Conservation (phyloP, 1,140 invertebrate species). For the Zaprionus gabonicus region DNA sequence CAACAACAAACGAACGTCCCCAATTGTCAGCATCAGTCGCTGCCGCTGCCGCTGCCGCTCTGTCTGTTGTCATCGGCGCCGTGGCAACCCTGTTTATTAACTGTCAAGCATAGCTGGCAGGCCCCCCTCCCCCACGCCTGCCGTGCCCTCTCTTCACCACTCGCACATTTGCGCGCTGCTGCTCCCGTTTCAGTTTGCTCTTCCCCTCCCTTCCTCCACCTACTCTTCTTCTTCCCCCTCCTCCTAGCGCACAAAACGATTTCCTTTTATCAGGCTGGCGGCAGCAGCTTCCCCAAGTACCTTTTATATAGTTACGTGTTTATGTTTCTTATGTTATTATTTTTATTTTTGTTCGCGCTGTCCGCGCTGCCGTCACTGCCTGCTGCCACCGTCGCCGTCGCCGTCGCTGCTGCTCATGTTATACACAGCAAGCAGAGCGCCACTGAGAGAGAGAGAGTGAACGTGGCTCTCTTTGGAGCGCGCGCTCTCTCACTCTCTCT, state of each 20-base stretch:
- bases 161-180: conserved; percentile 29
- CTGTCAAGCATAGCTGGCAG: conserved; percentile 33
- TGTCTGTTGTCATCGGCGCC: conserved; percentile 30
- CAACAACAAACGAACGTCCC: conserved; percentile 15
- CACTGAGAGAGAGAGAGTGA: conserved; percentile 27
- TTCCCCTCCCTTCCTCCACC: neutral
- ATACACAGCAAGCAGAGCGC: conserved; percentile 24
- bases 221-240: neutral
- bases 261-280: conserved; percentile 59
- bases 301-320: conserved; percentile 77
- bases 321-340: conserved; percentile 79
- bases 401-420: conserved; percentile 53
- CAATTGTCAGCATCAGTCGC: conserved; percentile 51
- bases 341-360: conserved; percentile 65
- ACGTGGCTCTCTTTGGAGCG: neutral
- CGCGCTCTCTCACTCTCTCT: conserved; percentile 10
- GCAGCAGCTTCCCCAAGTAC: conserved; percentile 62
- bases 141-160: neutral
- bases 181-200: conserved; percentile 32
- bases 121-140: neutral
- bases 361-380: conserved; percentile 30
- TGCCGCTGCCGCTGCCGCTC: conserved; percentile 19
- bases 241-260: conserved; percentile 34
- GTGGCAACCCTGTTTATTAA: conserved; percentile 53
- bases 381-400: conserved; percentile 38